Evolutionary conservation across 2,888 invertebrate genomes (phyloP).

Genomic region (Anarsia innoxiella): DNA sequence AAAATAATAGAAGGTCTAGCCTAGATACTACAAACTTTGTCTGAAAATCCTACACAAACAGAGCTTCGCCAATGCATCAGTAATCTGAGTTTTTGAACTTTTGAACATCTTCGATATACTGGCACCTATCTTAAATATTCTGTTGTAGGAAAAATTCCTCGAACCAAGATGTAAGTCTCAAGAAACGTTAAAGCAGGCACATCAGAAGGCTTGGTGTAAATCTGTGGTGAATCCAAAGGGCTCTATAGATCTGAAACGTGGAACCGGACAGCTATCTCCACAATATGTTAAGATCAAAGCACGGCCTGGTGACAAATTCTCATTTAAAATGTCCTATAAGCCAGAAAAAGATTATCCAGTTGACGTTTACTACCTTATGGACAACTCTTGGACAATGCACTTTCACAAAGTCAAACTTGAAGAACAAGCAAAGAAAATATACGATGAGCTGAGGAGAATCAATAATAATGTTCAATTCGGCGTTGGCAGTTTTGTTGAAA

Average conservation of each 20-base stretch:
- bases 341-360: slow-evolving; percentile 85
- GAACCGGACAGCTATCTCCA: slow-evolving; percentile 69
- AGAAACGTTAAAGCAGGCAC: neutral
- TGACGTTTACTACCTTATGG: slow-evolving; percentile 90
- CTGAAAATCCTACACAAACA: too few species aligned
- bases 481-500: slow-evolving; percentile 82
- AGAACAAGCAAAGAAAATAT: slow-evolving; percentile 62
- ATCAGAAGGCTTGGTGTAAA: slow-evolving; percentile 8
- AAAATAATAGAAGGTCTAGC: too few species aligned
- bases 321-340: slow-evolving; percentile 65
- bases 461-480: slow-evolving; percentile 80
- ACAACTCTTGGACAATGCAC: slow-evolving; percentile 84
- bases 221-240: neutral
- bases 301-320: slow-evolving; percentile 56
- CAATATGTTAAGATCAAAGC: slow-evolving; percentile 65
- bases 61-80: too few species aligned
- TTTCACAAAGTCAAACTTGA: slow-evolving; percentile 70
- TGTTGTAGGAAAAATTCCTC: slow-evolving; percentile 5
- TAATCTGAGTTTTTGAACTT: too few species aligned
- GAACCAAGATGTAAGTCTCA: slow-evolving; percentile 7
- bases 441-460: slow-evolving; percentile 62
- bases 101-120: too few species aligned
- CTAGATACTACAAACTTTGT: too few species aligned
- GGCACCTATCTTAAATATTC: too few species aligned
- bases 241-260: neutral